Evolutionary conservation across 2,113 vertebrate species (phyloP), one percentile per base, ranked within the genome.

Genomic region (Lathamus discolor): DNA sequence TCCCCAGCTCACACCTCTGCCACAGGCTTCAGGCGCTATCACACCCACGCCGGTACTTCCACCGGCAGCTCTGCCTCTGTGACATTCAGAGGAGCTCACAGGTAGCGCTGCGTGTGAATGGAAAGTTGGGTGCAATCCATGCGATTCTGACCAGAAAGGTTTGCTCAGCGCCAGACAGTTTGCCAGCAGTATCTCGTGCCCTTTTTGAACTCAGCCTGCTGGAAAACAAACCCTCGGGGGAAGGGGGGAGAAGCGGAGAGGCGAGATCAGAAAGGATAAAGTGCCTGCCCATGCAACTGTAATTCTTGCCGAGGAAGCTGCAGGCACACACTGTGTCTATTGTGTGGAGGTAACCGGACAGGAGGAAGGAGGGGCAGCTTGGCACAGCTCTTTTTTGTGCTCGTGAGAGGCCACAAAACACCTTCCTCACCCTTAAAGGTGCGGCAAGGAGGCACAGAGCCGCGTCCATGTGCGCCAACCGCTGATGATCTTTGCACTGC

Each of bases 231-330:
- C 74, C 95, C 91, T 57, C 35, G 4, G 86, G 83, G 90, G 33
- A 63, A 63, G 22, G 12, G 33, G 35, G 37, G 37, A 57, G 54
- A 62, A 37, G 59, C 62, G 49, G 52, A 48, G 43, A 81, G 49
- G 67, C 44, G 43, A 81, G 61, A 84, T 54, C 73, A 75, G 86
- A 51, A 74, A 88, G 96, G 55, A 95, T 91, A 51, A 91, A 94
- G 91, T 29, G 80, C 94, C 94, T 81, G 94, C 91, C 95, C 94
- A 70, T 86, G 94, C 92, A 90, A 86, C 95, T 74, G 76, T 88
- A 74, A 91, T 80, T 74, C 91, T 67, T 31, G 61, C 72, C 20
- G 86, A 70, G 88, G 76, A 83, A 83, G 80, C 95, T 48, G 88
- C 86, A 13, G 86, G 92, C 94, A 51, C 88, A 96, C 95, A 92